Conservation (phyloP, 2,888 invertebrate species). For the Euplexia lucipara region DNA sequence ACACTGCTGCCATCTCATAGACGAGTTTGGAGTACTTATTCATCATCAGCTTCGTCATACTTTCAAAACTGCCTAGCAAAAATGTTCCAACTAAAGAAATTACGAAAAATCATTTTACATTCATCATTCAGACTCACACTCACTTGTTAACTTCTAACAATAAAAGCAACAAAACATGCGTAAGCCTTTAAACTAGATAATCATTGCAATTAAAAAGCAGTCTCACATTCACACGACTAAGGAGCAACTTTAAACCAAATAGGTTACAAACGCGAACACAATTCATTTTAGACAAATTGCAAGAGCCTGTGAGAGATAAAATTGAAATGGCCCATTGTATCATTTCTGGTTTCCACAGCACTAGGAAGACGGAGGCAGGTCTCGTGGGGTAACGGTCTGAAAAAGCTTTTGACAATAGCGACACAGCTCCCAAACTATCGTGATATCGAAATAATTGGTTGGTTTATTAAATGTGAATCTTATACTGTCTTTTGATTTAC, state of each 20-base stretch:
- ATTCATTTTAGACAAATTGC: slow-evolving; percentile 77
- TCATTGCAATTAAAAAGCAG: slow-evolving; percentile 53
- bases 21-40: too few species aligned
- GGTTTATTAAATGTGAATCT: slow-evolving; percentile 25
- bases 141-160: slow-evolving; percentile 9
- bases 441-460: slow-evolving; percentile 46
- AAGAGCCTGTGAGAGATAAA: slow-evolving; percentile 76
- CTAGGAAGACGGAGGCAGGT: slow-evolving; percentile 69
- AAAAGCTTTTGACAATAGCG: slow-evolving; percentile 63
- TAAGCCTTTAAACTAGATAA: slow-evolving; percentile 46
- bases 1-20: too few species aligned
- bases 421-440: slow-evolving; percentile 49
- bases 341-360: slow-evolving; percentile 80
- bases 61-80: not conserved
- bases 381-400: slow-evolving; percentile 61
- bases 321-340: slow-evolving; percentile 77
- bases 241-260: slow-evolving; percentile 68
- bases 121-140: not conserved
- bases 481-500: too few species aligned
- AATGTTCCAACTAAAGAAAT: not conserved
- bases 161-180: slow-evolving; percentile 35
- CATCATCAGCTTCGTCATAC: not conserved
- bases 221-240: slow-evolving; percentile 63
- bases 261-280: slow-evolving; percentile 67
- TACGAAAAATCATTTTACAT: not conserved